Percentiles rank a stretch among this genome's conserved stretches.
Conservation (phyloP, 2,888 invertebrate genomes). For the Mamestra brassicae region DNA sequence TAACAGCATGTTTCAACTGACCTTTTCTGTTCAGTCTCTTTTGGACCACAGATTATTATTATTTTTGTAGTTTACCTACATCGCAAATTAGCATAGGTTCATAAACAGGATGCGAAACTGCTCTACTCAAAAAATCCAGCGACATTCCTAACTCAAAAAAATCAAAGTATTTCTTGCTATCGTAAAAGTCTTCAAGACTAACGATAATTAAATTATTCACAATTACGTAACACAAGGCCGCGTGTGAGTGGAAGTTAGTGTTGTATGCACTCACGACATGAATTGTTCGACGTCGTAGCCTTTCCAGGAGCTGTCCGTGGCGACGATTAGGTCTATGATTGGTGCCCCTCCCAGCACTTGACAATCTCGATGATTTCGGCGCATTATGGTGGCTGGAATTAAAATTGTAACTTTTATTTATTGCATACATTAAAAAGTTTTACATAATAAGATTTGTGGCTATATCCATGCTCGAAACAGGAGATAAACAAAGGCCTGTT, state of each 20-base stretch:
- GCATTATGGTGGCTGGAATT: conserved; percentile 77
- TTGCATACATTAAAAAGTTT: neutral
- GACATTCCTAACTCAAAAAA: neutral
- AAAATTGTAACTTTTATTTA: neutral
- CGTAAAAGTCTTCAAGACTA: conserved; percentile 10
- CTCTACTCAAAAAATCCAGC: too few species aligned
- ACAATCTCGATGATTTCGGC: conserved; percentile 80
- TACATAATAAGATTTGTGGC: neutral
- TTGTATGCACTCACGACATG: conserved; percentile 86
- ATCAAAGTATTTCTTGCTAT: neutral
- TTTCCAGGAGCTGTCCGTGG: conserved; percentile 91
- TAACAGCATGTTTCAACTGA: too few species aligned
- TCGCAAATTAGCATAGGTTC: neutral
- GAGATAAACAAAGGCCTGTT: conserved; percentile 14
- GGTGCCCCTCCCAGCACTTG: conserved; percentile 78
- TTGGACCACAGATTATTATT: neutral
- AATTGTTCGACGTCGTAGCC: conserved; percentile 90
- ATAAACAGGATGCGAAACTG: conserved; percentile 10
- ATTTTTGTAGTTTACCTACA: neutral
- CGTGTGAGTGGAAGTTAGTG: conserved; percentile 39
- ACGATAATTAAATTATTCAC: conserved; percentile 21
- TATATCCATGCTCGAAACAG: conserved; percentile 1
- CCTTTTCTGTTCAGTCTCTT: neutral
- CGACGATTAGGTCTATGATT: conserved; percentile 89
- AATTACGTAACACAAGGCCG: conserved; percentile 43